Evolutionary conservation across 1,140 invertebrate species (phyloP).

Genomic region (Eriosoma lanigerum): DNA sequence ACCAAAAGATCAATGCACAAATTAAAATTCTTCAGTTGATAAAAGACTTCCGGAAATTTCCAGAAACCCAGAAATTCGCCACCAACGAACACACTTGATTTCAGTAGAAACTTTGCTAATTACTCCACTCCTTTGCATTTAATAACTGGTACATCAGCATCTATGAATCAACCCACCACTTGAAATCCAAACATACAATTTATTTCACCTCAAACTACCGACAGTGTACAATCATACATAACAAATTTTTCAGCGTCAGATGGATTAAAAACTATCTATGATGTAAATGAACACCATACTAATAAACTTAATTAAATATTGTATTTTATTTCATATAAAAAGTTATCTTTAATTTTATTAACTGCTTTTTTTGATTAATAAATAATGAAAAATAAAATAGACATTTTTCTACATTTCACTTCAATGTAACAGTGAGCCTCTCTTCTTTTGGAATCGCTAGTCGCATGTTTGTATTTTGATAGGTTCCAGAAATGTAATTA

Average conservation of each 20-base stretch:
- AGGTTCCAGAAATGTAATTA: too few relatives aligned
- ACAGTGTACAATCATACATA: constrained; percentile 1
- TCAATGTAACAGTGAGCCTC: too few relatives aligned
- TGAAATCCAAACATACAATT: constrained; percentile 11
- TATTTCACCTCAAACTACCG: constrained; percentile 12
- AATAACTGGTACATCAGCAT: neutral
- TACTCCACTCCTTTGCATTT: constrained; percentile 9
- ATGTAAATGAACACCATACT: constrained; percentile 1
- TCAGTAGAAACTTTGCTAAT: neutral
- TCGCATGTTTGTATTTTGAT: too few relatives aligned
- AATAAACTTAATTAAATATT: neutral
- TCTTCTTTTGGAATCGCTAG: too few relatives aligned
- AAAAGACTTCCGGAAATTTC: constrained; percentile 3
- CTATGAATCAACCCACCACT: constrained; percentile 8
- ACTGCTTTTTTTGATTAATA: too few relatives aligned
- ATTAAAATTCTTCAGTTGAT: constrained; percentile 1
- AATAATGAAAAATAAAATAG: too few relatives aligned
- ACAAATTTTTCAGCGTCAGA: constrained; percentile 8
- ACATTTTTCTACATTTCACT: too few relatives aligned
- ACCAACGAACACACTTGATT: constrained; percentile 6
- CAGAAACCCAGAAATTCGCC: too few relatives aligned
- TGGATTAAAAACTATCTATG: neutral
- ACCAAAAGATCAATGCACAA: constrained; percentile 9
- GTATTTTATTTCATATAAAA: too few relatives aligned
- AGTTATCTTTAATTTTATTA: too few relatives aligned